Evolutionary conservation across 2,888 invertebrate species (phyloP), one percentile per base, ranked within the genome.

Genomic region (Tenthredo notha): DNA sequence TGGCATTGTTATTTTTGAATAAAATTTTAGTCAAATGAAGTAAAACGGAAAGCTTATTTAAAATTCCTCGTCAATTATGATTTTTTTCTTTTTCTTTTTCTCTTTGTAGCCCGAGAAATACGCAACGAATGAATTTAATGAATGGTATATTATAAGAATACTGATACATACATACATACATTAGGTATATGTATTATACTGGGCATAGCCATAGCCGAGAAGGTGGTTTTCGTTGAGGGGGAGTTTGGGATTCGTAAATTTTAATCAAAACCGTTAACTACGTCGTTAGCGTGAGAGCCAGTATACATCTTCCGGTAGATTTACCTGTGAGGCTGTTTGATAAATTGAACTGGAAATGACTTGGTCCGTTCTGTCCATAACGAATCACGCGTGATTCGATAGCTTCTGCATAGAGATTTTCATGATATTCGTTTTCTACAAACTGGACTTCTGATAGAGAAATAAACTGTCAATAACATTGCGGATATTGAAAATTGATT

Each of bases 321-420:
- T 70, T 40, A 67, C 29, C 33, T 18, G 67, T 0, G 25, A 67
- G 33, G 18, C 25, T 83, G 43, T 21, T 29, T 87, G 88, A 89
- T 89, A 86, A 86, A 89, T 89, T 86, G 86, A 87, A 86, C 70
- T 89, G 88, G 89, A 89, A 89, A 89, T 89, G 88, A 87, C 88
- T 84, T 33, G 61, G 25, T 40, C 37, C 80, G 40, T 54, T 78
- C 7, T 7, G 12, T 37, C 15, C 18, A 3, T 47, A 12, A 4
- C 47, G 21, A 58, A 58, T 58, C 58, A n/a, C 18, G 5, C 1
- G n/a, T n/a, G n/a, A 50, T 50, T 43, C 6, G 33, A 29, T 65
- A 7, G 29, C 5, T n/a, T 33, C 37, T 15, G n/a, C 37, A 29
- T 33, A 3, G 47, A 37, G 25, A 29, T 29, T 25, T 61, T 61